Base-by-base conservation (phyloP, 2,888 invertebrate genomes). In the Oxyteleia sp. region DNA sequence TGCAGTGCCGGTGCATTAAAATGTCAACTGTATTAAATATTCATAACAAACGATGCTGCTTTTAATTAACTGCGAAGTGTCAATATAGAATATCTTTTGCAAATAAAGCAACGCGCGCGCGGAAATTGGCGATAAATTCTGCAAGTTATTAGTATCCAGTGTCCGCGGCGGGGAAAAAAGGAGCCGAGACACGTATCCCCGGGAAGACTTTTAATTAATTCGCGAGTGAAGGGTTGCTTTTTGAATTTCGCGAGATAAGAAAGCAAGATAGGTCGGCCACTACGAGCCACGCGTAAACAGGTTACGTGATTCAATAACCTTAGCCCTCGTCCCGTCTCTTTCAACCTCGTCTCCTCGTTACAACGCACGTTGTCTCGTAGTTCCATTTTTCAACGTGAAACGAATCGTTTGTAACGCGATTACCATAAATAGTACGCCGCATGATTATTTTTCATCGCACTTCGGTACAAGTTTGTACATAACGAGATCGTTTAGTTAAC, bases 221-320 rank as follows among this genome's bases (percentile, higher is more conserved):
- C 23, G 63, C 51, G 55, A 32, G 38, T 43, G 38, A 43, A 59
- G 15, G 41, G 43, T 20, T 23, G 63, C 43, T 63, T 55, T 76
- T 76, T 76, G 71, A 64, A 76, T 82, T 66, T 43, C 16, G 7
- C 26, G 57, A 51, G 64, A 63, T 69, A 78, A 69, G 71, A 78
- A 74, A 80, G 63, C 76, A 61, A 68, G 80, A 84, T 79, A 74
- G 78, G 79, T 69, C 71, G 47, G 64, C 74, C 66, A 78, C 82
- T 84, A 86, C 61, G 57, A 81, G 80, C 78, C 29, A 86, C 82
- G 87, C 87, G 82, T 85, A 87, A 89, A 88, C 85, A 83, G 79
- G 86, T 81, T 86, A 86, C 88, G 88, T 88, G 89, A 89, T 89
- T 88, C 89, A 88, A 89, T 89, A 88, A 87, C 63, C 64, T 82